These are phyloP conservation scores for Calidris pygmaea DNA, from an alignment of 2,113 vertebrate genomes.

Conservation along the genomic window DNA sequence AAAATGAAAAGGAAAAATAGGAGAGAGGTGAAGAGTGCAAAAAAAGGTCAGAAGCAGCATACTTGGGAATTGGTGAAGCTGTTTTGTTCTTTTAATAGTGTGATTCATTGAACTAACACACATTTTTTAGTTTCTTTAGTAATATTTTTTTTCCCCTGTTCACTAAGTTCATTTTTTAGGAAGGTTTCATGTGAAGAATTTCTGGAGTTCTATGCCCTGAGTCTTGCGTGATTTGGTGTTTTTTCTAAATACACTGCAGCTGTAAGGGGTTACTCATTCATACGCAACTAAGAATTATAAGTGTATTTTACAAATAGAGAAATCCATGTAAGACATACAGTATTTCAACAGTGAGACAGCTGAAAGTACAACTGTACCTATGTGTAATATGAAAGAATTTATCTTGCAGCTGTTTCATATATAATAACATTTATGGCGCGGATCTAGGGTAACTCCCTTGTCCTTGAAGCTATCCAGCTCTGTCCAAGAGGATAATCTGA, in stretches of 20 bases:
- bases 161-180: neutral
- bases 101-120: neutral
- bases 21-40: neutral
- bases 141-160: neutral
- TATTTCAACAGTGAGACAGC: slow-evolving; percentile 11
- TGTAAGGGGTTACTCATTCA: neutral
- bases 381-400: slow-evolving; percentile 13
- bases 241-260: neutral
- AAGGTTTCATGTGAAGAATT: neutral
- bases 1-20: neutral
- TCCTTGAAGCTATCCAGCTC: slow-evolving; percentile 40
- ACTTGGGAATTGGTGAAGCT: rapidly evolving
- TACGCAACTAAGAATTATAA: neutral
- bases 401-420: slow-evolving; percentile 47
- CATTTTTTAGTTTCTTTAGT: neutral
- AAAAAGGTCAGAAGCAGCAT: rapidly evolving
- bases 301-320: neutral
- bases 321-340: neutral
- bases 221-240: neutral
- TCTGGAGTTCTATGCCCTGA: neutral
- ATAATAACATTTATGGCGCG: neutral
- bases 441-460: slow-evolving; percentile 15
- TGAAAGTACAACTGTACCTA: slow-evolving; percentile 48
- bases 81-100: neutral
- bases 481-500: slow-evolving; percentile 5